phyloP scores from a whole-genome alignment of 2,888 invertebrate species.

The Tipula helvola region DNA sequence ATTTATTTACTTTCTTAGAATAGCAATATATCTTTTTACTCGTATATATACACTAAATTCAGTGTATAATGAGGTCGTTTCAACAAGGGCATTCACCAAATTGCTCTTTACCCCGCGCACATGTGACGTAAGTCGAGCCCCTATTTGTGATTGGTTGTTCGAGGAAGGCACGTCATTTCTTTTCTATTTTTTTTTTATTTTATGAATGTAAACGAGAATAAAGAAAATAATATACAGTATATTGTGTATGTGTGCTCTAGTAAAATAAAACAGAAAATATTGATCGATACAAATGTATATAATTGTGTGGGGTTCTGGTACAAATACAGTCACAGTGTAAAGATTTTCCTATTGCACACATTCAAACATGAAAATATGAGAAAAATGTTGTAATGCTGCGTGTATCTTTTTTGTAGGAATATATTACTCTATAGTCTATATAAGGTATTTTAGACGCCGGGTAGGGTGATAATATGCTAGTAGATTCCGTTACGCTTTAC shows the following conservation, averaged over 20 bases:
- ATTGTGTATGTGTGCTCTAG: background rate
- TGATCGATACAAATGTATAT: background rate
- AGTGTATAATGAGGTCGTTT: conserved; percentile 5
- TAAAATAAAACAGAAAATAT: background rate
- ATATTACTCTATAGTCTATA: background rate
- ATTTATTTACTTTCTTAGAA: background rate
- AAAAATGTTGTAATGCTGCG: background rate
- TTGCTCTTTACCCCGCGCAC: background rate
- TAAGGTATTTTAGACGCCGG: background rate
- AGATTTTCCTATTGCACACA: background rate
- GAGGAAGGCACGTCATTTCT: conserved; percentile 14
- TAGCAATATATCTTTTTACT: background rate
- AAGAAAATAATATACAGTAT: background rate
- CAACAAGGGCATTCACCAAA: conserved; percentile 6
- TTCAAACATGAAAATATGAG: background rate
- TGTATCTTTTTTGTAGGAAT: background rate
- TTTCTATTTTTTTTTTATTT: background rate
- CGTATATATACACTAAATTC: background rate
- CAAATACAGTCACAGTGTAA: background rate
- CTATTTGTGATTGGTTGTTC: conserved; percentile 15
- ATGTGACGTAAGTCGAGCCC: conserved; percentile 16
- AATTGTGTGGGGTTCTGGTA: background rate
- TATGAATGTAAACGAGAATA: background rate
- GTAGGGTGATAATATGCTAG: background rate
- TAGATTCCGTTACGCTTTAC: background rate